Conservation (phyloP, 1,140 invertebrate species). For the Drosophila novamexicana region DNA sequence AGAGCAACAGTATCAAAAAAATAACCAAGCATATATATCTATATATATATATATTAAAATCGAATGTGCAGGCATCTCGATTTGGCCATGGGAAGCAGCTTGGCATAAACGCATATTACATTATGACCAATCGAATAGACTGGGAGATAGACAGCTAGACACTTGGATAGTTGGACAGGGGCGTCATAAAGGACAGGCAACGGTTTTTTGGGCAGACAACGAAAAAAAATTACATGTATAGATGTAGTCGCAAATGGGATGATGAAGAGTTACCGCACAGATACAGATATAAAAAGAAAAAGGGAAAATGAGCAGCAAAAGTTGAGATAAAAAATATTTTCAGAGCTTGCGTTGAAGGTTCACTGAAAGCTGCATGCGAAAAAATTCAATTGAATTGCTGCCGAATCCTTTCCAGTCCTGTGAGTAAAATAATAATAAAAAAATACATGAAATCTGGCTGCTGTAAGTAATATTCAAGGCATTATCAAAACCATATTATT, state of each 20-base stretch:
- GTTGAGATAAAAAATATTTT: neutral
- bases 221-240: slow-evolving; percentile 19
- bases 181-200: slow-evolving; percentile 26
- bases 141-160: slow-evolving; percentile 37
- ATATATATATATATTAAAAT: slow-evolving; percentile 50
- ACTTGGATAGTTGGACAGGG: slow-evolving; percentile 17
- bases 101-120: slow-evolving; percentile 51
- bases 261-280: neutral
- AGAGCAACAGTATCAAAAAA: slow-evolving; percentile 50
- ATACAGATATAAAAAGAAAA: neutral
- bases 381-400: slow-evolving; percentile 9
- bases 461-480: neutral
- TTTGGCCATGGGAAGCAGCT: slow-evolving; percentile 27
- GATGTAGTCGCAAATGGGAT: neutral
- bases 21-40: slow-evolving; percentile 62
- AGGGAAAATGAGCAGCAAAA: neutral
- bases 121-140: slow-evolving; percentile 52
- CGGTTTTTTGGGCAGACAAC: slow-evolving; percentile 54
- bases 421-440: neutral
- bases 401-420: neutral
- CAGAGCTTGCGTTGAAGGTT: slow-evolving; percentile 1
- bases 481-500: neutral
- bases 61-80: slow-evolving; percentile 56
- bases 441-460: neutral
- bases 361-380: neutral